Conservation (phyloP, 2,113 vertebrate species). For the Calyptommatus sinebrachiatus region DNA sequence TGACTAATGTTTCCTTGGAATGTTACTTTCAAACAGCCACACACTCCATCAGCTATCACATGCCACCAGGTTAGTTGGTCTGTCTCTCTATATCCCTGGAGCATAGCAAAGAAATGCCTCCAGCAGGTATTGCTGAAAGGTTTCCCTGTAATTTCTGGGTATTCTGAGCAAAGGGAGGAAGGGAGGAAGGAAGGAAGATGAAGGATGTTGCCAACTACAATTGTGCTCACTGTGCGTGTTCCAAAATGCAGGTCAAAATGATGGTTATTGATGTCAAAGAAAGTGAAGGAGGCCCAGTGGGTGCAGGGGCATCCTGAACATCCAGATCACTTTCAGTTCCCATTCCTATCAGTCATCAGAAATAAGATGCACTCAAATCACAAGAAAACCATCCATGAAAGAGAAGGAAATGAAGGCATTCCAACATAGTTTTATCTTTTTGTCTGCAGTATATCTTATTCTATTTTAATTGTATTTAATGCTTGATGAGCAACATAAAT, state of each 20-base stretch:
- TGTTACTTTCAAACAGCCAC: slow-evolving; percentile 51
- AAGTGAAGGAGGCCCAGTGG: background rate
- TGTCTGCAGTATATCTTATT: no score
- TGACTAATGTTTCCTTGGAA: slow-evolving; percentile 48
- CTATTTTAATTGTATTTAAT: no score
- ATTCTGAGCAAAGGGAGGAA: slow-evolving; percentile 38
- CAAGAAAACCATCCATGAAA: background rate
- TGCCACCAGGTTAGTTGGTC: slow-evolving; percentile 50
- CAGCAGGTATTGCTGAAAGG: slow-evolving; percentile 48
- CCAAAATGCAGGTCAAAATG: background rate
- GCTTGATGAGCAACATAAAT: no score
- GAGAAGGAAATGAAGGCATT: background rate
- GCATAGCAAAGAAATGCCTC: slow-evolving; percentile 42
- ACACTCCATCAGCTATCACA: slow-evolving; percentile 58
- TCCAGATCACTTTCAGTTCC: background rate
- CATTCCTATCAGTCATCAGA: background rate
- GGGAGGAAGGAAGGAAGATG: slow-evolving; percentile 43
- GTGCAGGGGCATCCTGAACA: background rate
- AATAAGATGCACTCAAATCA: accelerated
- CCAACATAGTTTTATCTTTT: no score
- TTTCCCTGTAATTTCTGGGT: slow-evolving; percentile 46
- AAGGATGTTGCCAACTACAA: slow-evolving; percentile 18
- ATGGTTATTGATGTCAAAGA: slow-evolving; percentile 19
- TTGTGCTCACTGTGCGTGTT: slow-evolving; percentile 48
- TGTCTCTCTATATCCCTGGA: slow-evolving; percentile 29